Evolutionary conservation across 2,888 invertebrate genomes (phyloP), one percentile per base, ranked within the genome.

Genomic region (Formica aserva): DNA sequence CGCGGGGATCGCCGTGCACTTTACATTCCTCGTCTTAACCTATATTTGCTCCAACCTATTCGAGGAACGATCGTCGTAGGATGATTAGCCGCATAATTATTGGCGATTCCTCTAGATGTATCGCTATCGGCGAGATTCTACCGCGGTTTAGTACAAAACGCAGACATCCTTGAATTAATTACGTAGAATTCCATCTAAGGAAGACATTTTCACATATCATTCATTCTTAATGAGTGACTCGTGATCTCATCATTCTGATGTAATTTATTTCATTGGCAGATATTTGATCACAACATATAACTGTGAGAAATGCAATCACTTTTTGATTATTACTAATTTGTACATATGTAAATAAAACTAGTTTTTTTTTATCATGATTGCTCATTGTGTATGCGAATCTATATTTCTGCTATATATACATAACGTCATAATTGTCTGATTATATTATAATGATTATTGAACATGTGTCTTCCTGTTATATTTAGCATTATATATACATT

Each of bases 11-110:
- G 35, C n/a, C 13, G 32, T 13, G 22, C 60, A 8, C 15, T 15
- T 32, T 32, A 22, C 45, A n/a, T 41, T 45, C 18, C 29, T 41
- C 57, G 22, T 71, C 78, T 80, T 80, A 80, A 80, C 78, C 78
- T 80, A 80, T 80, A 80, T 80, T 60, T 32, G 35, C n/a, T 35
- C 32, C 32, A 35, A 35, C 32, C 32, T 35, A 35, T 6, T 35
- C 9, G 11, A 26, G 4, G 22, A 26, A 18, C 13, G 67, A 48
- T 71, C 22, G 38, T 71, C 72, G 60, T 18, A 55, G 48, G 18
- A 22, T 11, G 11, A 48, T 26, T 15, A 22, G 69, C 55, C 29
- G 41, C 71, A 32, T 60, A 26, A 35, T 41, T 60, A 57, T 67
- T n/a, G n/a, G 29, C 32, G 29, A 13, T 38, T 38, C 26, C 26